Conservation (phyloP, 2,888 invertebrate species). For the Tridacna gigas region DNA sequence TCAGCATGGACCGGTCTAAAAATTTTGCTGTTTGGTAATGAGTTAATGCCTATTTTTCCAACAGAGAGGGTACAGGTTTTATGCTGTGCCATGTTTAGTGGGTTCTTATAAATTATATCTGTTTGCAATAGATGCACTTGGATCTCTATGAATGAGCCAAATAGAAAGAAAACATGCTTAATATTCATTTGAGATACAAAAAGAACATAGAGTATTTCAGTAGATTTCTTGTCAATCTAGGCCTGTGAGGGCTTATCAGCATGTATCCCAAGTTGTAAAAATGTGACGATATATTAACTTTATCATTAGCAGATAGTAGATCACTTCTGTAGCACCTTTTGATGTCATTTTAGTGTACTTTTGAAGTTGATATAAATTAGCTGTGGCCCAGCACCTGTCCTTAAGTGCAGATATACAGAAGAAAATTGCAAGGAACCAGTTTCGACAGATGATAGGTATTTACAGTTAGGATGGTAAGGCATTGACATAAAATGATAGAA, state of each 20-base stretch:
- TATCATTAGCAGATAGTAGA: conserved; percentile 19
- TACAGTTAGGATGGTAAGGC: not conserved
- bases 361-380: conserved; percentile 4
- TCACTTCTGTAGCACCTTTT: conserved; percentile 13
- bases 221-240: conserved; percentile 5
- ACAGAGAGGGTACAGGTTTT: no score
- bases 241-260: conserved; percentile 21
- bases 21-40: no score
- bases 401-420: conserved; percentile 5
- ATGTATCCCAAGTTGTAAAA: conserved; percentile 20
- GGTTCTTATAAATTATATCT: no score
- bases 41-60: no score
- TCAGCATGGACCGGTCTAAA: no score
- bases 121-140: no score
- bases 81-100: no score
- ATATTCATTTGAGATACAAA: not conserved
- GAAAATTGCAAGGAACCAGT: not conserved
- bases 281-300: conserved; percentile 26
- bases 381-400: conserved; percentile 20
- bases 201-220: not conserved
- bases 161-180: no score
- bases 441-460: not conserved
- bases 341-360: conserved; percentile 20
- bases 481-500: not conserved
- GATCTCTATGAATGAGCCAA: no score